Base-by-base conservation (phyloP, 2,797 vertebrate genomes). In the Pygocentrus nattereri region DNA sequence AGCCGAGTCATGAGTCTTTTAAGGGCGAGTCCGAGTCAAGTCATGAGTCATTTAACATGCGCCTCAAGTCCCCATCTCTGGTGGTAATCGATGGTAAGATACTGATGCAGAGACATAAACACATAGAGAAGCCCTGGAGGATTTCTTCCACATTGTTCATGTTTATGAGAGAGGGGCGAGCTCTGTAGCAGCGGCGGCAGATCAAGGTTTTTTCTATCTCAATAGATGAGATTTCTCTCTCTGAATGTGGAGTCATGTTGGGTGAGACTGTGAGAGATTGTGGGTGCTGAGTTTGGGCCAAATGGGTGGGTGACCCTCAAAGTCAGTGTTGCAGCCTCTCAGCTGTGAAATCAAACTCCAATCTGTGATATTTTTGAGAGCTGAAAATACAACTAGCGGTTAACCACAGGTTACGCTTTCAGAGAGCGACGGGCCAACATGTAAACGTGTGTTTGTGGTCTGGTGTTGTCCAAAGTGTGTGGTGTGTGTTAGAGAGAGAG, bases 391-490 rank as follows among this genome's bases (percentile, higher is more conserved):
- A 52, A 50, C 47, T 34, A 15, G 47, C 13, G 50, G 50, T 73
- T 73, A 73, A 73, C 70, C 70, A 34, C 70, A 73, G 70, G 70
- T 56, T 58, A 52, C 38, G 30, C 38, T 52, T 62, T 73, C 50
- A 5, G 25, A 31, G 23, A 70, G 34, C 4, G 44, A 34, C 50
- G 56, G 41, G 15, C 21, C 21, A 58, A 70, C 61, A 82, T 82
- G 47, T 81, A 83, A 86, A 82, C 85, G 79, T 64, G 62, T 70
- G 74, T 85, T 87, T 85, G 77, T 68, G 31, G 74, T 78, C 86
- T 88, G 86, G n/a, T 0, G 80, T 74, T 64, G 84, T 83, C 78
- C 89, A 90, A 79, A 87, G 83, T 75, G 31, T 75, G 61, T n/a
- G 23, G 74, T 67, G 61, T 81, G 61, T 78, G 84, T 83, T 79